phyloP scores from a whole-genome alignment of 2,113 vertebrate species.

The Myotis brandtii region DNA sequence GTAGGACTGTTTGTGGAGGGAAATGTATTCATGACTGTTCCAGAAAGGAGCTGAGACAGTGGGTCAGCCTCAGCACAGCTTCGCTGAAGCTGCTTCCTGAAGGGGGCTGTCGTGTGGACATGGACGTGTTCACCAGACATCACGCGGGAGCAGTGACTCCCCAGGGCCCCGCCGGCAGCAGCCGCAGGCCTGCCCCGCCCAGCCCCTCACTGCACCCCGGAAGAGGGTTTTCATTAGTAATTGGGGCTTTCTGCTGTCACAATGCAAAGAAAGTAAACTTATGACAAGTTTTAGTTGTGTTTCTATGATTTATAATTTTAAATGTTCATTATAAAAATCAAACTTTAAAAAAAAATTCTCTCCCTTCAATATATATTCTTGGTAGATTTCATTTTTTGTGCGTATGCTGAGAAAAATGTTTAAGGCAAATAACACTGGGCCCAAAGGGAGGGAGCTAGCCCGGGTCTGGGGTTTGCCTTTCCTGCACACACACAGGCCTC shows the following conservation, averaged over 20 bases:
- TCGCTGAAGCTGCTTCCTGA: neutral
- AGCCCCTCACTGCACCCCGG: neutral
- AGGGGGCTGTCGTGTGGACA: neutral
- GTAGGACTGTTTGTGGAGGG: neutral
- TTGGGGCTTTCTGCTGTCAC: neutral
- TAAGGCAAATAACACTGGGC: neutral
- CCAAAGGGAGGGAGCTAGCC: neutral
- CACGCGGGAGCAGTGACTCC: neutral
- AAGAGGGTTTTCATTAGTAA: neutral
- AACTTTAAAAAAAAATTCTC: neutral
- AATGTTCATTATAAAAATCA: neutral
- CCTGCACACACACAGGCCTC: too few relatives aligned
- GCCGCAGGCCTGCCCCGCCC: accelerated
- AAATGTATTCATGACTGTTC: neutral
- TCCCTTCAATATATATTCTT: neutral
- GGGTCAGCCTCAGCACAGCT: neutral
- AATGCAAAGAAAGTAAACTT: neutral
- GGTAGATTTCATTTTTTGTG: conserved; percentile 11
- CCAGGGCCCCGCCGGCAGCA: neutral
- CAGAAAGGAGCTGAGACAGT: neutral
- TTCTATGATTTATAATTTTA: conserved; percentile 32
- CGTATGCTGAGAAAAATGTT: neutral
- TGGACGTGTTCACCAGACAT: neutral
- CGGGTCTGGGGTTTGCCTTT: neutral
- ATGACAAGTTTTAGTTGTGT: neutral